Evolutionary conservation across 2,888 invertebrate genomes (phyloP), one percentile per base, ranked within the genome.

Genomic region (Ormyrus pomaceus): DNA sequence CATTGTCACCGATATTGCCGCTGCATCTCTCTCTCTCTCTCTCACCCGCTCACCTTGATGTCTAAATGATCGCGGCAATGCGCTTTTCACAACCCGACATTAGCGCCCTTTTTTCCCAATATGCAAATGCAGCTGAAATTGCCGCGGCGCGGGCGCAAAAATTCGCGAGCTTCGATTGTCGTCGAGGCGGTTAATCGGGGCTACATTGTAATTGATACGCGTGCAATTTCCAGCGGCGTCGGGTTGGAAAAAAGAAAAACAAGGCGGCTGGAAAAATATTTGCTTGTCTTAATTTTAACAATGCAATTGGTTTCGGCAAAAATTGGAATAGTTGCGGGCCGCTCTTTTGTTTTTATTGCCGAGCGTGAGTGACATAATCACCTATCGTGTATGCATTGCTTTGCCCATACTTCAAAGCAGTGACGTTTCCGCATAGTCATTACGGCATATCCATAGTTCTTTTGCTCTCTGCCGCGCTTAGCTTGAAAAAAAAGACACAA

Each of bases 1-100:
- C 72, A 66, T 68, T 77, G 70, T 71, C 72, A 34, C 66, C 51
- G 59, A 66, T 66, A 72, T 72, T 72, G 34, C 19, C 8, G 10
- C 13, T 46, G 9, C 46, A 2, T 58, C 2, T 58, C 56, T 73
- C 34, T 34, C 34, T 1, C 34, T 34, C 34, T 34, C 34, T 34
- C 34, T n/a, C n/a, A 3, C 34, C 34, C 34, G 34, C 34, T 34
- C 55, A 64, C 58, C 51, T 68, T 53, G 59, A 68, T 46, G 59
- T 59, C 75, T 68, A 61, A 59, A 59, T 75, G n/a, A 75, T 59
- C 68, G 48, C 45, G 10, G 34, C 34, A 50, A 7, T 9, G 45
- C 7, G 19, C 46, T 45, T 34, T 61, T 50, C 50, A 59, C 59
- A 59, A 59, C 50, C 59, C 1, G 50, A 59, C 55, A 62, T 62